A percentile compares a stretch with the other conserved stretches of the same genome.
These are phyloP conservation scores for Hapalemur alaotrensis DNA, from an alignment of 2,797 vertebrate species.

Conservation along the genomic window DNA sequence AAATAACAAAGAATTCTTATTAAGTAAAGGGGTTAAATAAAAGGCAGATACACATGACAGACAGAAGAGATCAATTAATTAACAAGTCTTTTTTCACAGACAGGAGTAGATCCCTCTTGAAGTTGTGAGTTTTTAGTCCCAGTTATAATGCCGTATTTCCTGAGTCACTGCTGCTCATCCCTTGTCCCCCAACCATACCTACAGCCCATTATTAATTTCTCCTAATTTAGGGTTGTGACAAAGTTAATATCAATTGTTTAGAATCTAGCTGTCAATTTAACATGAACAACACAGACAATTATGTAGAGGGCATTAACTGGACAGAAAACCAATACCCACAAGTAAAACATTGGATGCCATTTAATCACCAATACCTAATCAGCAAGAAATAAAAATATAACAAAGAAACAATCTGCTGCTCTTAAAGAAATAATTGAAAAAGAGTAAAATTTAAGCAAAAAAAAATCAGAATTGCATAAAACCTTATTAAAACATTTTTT, in stretches of 20 bases:
- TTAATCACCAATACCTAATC: not conserved
- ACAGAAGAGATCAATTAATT: not conserved
- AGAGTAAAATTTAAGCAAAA: not conserved
- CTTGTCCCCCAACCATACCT: not conserved
- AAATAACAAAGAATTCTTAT: not conserved
- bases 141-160: not conserved
- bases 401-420: not conserved
- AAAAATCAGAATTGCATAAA: not conserved
- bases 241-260: not conserved
- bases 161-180: not conserved
- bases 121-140: not conserved
- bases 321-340: not conserved
- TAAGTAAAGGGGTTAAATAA: not conserved
- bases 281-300: not conserved
- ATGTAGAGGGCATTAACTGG: not conserved
- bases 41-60: not conserved
- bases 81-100: not conserved
- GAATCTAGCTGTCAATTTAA: not conserved
- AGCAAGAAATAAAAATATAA: not conserved
- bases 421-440: not conserved
- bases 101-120: not conserved
- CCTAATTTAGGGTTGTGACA: not conserved
- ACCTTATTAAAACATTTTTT: conserved; percentile 1
- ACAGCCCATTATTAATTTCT: not conserved
- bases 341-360: not conserved